Base-by-base conservation (phyloP, 2,113 vertebrate genomes). In the Callithrix jacchus region DNA sequence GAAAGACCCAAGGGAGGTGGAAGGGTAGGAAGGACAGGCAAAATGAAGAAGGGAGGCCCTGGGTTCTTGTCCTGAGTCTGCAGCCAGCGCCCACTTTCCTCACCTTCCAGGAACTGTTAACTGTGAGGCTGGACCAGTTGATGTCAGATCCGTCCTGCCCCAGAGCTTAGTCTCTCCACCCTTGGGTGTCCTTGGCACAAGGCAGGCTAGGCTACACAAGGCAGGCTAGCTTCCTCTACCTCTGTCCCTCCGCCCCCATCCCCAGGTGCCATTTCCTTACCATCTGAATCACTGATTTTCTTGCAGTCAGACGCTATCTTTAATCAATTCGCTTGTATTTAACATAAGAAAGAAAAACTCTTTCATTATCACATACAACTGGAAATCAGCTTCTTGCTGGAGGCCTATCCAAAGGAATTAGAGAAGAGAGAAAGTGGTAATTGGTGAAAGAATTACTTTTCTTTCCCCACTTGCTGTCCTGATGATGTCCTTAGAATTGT, bases 241-340 rank as follows among this genome's bases (percentile, higher is more conserved):
- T 71, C 14, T 9, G 17, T 6, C 4, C 14, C 30, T 42, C 37
- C 25, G 27, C 40, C 66, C 12, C 17, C 23, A 35, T 58, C 27
- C 37, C 58, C 68, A 91, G 91, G 83, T 86, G 95, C 76, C 49
- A 21, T 45, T 52, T 66, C 89, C 40, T 18, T 7, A 37, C 47
- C 42, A 52, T 79, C 83, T 56, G 81, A 95, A 45, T 93, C 2
- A 4, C 58, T 74, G 84, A 87, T 87, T 97, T 97, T 54, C 87
- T 84, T 52, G 86, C 86, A 96, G 95, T 96, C 95, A 96, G 70
- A 32, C 0, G 1, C 88, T 68, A 11, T 77, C 74, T 95, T 92
- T 88, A 94, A 97, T 97, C 97, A 95, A 35, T 94, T 93, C 25
- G 0, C 91, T 97, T 97, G 66, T 97, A 88, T 80, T 96, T 96